Evolutionary conservation across 1,140 invertebrate species (phyloP).

Genomic region (Alviniconcha marisindica): DNA sequence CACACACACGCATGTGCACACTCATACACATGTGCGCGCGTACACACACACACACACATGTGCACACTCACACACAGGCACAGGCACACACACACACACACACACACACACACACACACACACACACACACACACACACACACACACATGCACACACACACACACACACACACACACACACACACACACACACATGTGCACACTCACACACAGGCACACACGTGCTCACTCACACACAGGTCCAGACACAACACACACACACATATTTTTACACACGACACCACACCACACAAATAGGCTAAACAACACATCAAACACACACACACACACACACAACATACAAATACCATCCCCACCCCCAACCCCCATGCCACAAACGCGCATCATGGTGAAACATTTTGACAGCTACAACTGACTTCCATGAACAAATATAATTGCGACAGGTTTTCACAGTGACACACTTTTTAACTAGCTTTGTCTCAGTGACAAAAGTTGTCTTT

Average conservation of each 20-base stretch:
- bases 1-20: neutral
- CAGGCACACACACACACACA: constrained; percentile 3
- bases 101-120: constrained; percentile 17
- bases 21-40: neutral
- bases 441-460: no score
- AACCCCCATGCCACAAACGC: no score
- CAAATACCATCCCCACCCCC: no score
- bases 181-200: constrained; percentile 6
- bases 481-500: no score
- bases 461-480: no score
- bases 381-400: no score
- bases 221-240: no score
- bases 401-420: no score
- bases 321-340: constrained; percentile 7
- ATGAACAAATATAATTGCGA: no score
- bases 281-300: no score
- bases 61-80: neutral
- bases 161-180: neutral
- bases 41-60: constrained; percentile 3
- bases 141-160: neutral
- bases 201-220: constrained; percentile 18
- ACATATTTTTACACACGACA: no score
- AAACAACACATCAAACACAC: no score
- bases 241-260: neutral
- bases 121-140: constrained; percentile 12